Base-by-base conservation (phyloP, 2,113 vertebrate genomes). In the Malurus elegans region DNA sequence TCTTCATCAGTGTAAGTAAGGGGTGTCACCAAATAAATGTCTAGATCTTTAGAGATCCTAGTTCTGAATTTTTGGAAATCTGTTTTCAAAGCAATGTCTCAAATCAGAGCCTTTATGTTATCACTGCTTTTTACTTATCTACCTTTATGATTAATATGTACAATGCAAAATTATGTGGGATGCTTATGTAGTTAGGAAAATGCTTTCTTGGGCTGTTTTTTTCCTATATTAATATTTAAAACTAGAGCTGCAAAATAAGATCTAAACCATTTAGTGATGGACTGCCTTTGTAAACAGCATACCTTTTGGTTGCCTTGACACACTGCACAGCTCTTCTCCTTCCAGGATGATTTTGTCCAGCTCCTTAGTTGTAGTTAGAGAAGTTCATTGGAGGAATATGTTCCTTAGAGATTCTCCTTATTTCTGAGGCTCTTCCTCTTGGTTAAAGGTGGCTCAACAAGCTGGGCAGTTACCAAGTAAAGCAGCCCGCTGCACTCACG, bases 161-260 rank as follows among this genome's bases (percentile, higher is more conserved):
- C 76, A 82, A 61, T 86, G 84, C 88, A 90, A 96, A 93, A 97
- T 92, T 51, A 86, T 72, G 90, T 90, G 92, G 92, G 97, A 67
- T 98, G 97, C 91, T 97, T 97, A 96, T 40, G 54, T 97, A 96
- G 97, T 96, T 96, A 98, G 97, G 95, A 92, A 97, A 97, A 97
- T 83, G 94, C 67, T 97, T 95, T 98, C 94, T 98, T 91, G 97
- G 96, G 92, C 95, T 97, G 66, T 96, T 92, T 53, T 56, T 56
- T 66, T 80, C 26, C 84, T 72, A 34, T 64, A 84, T 97, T 96
- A 93, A 92, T 95, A 76, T 79, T 93, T 96, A 84, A 96, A 74
- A 85, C 90, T 91, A 97, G 95, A 96, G 97, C 98, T 98, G 98
- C 97, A 98, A 98, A 98, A 98, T 88, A 98, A 98, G 96, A 98